Conservation (phyloP, 35 echinoderm and acorn worm species). For the Apostichopus californicus region DNA sequence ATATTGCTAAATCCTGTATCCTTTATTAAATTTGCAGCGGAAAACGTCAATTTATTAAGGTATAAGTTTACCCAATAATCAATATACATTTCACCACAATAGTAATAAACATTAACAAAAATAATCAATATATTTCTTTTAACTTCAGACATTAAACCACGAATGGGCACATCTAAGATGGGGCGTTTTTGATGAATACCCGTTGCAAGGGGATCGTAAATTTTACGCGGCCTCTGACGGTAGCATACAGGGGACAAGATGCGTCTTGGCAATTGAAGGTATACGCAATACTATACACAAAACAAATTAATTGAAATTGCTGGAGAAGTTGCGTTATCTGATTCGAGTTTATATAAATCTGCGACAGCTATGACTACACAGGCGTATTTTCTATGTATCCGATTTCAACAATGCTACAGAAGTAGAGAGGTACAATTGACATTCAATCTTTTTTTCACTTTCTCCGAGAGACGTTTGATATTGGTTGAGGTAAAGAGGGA, state of each 20-base stretch:
- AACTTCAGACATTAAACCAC: conserved; percentile 29
- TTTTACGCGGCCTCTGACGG: conserved; percentile 54
- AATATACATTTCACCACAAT: not conserved
- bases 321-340: no score
- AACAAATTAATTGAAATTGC: no score
- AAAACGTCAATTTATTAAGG: no score
- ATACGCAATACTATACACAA: not conserved
- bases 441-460: no score
- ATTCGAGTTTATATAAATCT: no score
- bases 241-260: conserved; percentile 52
- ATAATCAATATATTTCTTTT: conserved; percentile 4
- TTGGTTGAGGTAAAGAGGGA: no score
- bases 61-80: not conserved
- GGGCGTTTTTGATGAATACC: conserved; percentile 67
- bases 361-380: no score
- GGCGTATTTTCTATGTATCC: no score
- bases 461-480: no score
- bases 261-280: conserved; percentile 49
- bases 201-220: conserved; percentile 40
- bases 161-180: conserved; percentile 67
- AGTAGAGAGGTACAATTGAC: no score
- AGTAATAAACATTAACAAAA: not conserved
- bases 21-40: not conserved
- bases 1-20: not conserved
- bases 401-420: no score